phyloP scores from a whole-genome alignment of 2,113 vertebrate genomes.

The Oxyruncus cristatus region DNA sequence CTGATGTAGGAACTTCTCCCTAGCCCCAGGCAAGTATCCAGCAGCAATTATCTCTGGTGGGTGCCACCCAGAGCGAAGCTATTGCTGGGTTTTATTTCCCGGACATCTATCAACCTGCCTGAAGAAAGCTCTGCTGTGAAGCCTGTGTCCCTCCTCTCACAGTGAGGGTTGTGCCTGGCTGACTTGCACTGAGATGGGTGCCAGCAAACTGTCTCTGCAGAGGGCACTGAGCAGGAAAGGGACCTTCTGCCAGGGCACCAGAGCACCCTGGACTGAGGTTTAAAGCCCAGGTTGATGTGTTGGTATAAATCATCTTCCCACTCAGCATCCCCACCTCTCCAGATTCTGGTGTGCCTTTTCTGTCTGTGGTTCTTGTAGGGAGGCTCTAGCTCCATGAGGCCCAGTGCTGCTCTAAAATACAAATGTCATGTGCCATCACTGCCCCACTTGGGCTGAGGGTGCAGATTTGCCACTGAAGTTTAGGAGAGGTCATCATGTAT shows the following conservation, averaged over 20 bases:
- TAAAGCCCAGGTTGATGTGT: background rate
- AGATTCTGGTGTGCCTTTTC: background rate
- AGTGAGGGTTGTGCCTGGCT: background rate
- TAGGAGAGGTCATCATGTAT: background rate
- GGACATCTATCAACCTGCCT: background rate
- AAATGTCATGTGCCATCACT: background rate
- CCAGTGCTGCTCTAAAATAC: background rate
- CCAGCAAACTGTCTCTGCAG: background rate
- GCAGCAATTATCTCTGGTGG: slow-evolving; percentile 18
- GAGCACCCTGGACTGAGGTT: background rate
- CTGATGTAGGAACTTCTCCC: slow-evolving; percentile 26
- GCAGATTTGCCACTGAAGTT: background rate
- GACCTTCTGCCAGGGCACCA: background rate
- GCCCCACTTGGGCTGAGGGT: background rate
- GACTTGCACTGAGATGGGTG: rapidly evolving
- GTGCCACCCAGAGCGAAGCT: slow-evolving; percentile 25
- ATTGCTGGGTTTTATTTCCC: background rate
- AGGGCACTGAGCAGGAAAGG: background rate
- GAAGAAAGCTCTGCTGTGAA: background rate
- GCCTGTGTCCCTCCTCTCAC: background rate
- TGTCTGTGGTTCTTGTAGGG: background rate
- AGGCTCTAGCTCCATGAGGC: background rate
- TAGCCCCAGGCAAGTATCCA: background rate
- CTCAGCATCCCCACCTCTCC: background rate
- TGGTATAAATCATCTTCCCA: background rate